These are phyloP conservation scores for Caenorhabditis sp. DNA, from an alignment of 2,888 invertebrate genomes.

Conservation along the genomic window DNA sequence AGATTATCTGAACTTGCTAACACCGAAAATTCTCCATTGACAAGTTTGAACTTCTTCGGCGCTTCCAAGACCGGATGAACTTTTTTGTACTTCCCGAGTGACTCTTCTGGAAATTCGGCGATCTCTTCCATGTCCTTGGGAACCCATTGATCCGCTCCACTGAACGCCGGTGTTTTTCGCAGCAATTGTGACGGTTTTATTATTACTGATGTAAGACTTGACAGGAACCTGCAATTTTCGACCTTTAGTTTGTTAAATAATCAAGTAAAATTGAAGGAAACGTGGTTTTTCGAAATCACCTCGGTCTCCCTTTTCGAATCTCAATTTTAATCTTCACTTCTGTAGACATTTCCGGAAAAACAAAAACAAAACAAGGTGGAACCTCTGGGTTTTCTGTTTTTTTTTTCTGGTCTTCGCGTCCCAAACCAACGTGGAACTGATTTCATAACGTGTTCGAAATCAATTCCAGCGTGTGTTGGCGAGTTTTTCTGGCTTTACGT, in stretches of 20 bases:
- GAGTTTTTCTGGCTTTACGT: no score
- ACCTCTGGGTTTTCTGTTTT: no score
- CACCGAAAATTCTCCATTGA: constrained; percentile 64
- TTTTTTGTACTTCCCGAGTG: constrained; percentile 57
- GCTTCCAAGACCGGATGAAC: constrained; percentile 64
- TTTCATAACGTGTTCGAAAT: no score
- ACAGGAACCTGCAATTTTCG: constrained; percentile 46
- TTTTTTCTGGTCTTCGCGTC: background rate
- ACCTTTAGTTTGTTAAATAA: no score
- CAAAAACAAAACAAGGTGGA: background rate
- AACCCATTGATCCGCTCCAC: constrained; percentile 61
- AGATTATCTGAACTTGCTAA: constrained; percentile 37
- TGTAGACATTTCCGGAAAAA: background rate
- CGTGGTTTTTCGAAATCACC: no score
- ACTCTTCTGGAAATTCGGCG: constrained; percentile 59
- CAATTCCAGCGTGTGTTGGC: no score
- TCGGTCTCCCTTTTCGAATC: background rate
- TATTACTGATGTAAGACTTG: constrained; percentile 46
- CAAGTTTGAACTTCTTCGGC: constrained; percentile 54
- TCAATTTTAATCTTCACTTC: constrained; percentile 4
- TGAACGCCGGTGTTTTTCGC: constrained; percentile 6
- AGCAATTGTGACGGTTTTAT: constrained; percentile 40
- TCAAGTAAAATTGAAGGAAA: no score
- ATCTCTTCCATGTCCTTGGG: constrained; percentile 63
- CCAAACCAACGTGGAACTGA: no score